phyloP scores from a whole-genome alignment of 2,113 vertebrate species.

The Myotis yumanensis region DNA sequence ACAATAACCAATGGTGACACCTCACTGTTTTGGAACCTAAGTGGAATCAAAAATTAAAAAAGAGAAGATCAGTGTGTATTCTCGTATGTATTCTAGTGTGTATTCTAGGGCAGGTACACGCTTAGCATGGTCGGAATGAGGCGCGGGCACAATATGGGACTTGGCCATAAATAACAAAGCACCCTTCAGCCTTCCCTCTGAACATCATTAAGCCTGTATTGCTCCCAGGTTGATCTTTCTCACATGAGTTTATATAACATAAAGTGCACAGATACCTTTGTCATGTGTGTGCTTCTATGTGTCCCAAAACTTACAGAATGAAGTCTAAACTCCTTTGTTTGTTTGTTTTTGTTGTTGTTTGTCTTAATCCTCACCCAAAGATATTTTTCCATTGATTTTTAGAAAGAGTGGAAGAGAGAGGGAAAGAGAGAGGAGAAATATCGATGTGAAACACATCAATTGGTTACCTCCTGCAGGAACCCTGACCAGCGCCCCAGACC shows the following conservation, averaged over 20 bases:
- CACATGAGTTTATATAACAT: not conserved
- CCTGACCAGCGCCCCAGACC: too few relatives aligned
- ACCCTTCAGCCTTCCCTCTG: not conserved
- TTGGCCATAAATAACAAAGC: not conserved
- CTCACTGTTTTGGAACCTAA: not conserved
- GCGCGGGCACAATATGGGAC: rapidly evolving
- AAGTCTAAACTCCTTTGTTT: not conserved
- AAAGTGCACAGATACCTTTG: not conserved
- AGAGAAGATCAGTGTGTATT: not conserved
- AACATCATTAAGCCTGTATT: not conserved
- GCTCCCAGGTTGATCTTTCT: not conserved
- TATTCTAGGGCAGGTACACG: not conserved
- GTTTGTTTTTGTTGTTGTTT: too few relatives aligned
- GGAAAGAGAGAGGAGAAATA: too few relatives aligned
- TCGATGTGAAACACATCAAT: too few relatives aligned
- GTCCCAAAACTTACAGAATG: not conserved
- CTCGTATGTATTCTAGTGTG: too few relatives aligned
- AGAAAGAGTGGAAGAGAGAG: too few relatives aligned
- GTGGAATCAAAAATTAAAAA: too few relatives aligned
- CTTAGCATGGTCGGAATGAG: not conserved
- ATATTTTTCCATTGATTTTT: too few relatives aligned
- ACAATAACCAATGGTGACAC: rapidly evolving
- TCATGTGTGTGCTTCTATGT: not conserved
- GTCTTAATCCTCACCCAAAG: too few relatives aligned
- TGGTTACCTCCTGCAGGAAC: too few relatives aligned